Conservation (phyloP, 2,888 invertebrate genomes). For the Iselma pallidipennis region DNA sequence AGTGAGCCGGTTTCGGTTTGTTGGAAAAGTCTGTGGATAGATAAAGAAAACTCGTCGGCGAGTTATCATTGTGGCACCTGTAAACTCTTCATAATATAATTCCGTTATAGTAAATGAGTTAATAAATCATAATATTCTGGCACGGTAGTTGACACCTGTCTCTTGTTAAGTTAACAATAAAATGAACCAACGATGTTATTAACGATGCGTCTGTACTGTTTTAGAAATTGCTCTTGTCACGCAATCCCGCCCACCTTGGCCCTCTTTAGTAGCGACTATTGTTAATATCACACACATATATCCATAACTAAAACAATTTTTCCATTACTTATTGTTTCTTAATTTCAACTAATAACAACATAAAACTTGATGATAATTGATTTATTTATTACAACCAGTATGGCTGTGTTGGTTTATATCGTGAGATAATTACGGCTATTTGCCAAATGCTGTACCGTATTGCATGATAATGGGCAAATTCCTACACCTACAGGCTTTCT, state of each 20-base stretch:
- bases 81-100: slow-evolving; percentile 10
- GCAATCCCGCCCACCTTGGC: slow-evolving; percentile 25
- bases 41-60: neutral
- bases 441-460: slow-evolving; percentile 43
- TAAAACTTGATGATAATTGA: slow-evolving; percentile 2
- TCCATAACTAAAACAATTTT: no score
- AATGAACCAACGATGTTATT: slow-evolving; percentile 25
- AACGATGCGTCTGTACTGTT: slow-evolving; percentile 26
- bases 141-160: slow-evolving; percentile 30
- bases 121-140: slow-evolving; percentile 27
- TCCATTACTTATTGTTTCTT: neutral
- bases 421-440: slow-evolving; percentile 43
- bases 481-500: slow-evolving; percentile 39
- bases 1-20: no score
- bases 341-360: neutral
- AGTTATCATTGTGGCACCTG: neutral
- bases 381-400: neutral
- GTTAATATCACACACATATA: neutral
- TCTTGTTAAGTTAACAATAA: slow-evolving; percentile 28
- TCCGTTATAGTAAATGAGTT: slow-evolving; percentile 19
- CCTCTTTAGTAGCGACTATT: neutral
- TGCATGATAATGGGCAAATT: slow-evolving; percentile 41
- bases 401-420: slow-evolving; percentile 27
- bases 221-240: slow-evolving; percentile 29
- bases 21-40: neutral